Conservation (phyloP, 2,888 invertebrate species). For the Fissipunctia ypsillon region DNA sequence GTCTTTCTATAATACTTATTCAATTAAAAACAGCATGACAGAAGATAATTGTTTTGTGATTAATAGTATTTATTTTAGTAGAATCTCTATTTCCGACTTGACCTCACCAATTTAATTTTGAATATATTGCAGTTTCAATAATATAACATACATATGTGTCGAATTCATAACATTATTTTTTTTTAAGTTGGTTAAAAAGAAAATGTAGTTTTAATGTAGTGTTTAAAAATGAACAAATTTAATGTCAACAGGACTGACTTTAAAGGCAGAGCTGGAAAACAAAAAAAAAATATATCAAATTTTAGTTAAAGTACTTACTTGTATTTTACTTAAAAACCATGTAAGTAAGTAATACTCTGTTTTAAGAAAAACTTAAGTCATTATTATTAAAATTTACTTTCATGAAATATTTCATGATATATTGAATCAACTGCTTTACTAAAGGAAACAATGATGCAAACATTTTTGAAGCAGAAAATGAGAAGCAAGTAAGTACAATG, state of each 20-base stretch:
- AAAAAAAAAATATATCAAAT: neutral
- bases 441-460: neutral
- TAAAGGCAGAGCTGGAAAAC: neutral
- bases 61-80: neutral
- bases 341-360: neutral
- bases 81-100: neutral
- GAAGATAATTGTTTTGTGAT: neutral
- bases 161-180: too few species aligned
- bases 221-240: neutral
- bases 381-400: too few species aligned
- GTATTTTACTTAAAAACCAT: neutral
- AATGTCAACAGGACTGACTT: too few species aligned
- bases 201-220: neutral
- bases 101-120: neutral
- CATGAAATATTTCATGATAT: neutral
- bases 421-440: neutral
- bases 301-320: neutral
- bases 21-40: neutral
- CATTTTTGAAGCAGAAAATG: neutral
- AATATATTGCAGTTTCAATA: too few species aligned
- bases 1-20: conserved; percentile 5
- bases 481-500: too few species aligned
- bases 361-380: neutral
- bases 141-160: too few species aligned
- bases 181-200: too few species aligned